phyloP scores from a whole-genome alignment of 2,797 vertebrate genomes.

The Okamejei kenojei region DNA sequence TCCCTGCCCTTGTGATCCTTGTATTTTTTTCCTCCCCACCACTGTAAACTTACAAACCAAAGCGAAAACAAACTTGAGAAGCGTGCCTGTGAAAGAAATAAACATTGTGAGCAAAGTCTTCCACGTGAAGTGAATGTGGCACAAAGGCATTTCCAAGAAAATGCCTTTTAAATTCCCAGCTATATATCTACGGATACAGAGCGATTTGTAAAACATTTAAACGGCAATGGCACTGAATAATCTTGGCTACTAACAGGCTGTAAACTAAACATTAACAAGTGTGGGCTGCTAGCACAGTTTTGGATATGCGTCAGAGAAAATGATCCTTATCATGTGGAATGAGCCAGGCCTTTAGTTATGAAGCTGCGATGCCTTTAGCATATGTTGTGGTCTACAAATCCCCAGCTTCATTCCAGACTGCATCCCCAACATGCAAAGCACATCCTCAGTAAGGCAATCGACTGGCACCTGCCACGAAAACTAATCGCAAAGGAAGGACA shows the following conservation, averaged over 20 bases:
- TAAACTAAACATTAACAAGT: constrained; percentile 37
- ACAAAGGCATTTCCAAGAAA: background rate
- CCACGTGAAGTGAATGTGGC: background rate
- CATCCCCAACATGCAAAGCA: constrained; percentile 30
- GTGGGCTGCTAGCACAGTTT: constrained; percentile 28
- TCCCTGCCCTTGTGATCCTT: background rate
- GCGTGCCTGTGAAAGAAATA: background rate
- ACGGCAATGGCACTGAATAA: background rate
- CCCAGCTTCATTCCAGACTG: constrained; percentile 25
- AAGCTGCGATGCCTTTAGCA: constrained; percentile 23
- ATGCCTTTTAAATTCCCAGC: background rate
- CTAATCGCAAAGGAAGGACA: constrained; percentile 65
- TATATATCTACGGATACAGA: background rate
- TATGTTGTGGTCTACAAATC: constrained; percentile 38
- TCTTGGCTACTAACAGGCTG: constrained; percentile 30
- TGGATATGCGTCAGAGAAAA: constrained; percentile 30
- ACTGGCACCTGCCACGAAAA: constrained; percentile 62
- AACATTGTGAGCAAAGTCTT: background rate
- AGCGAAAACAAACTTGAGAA: background rate
- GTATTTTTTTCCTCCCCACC: background rate
- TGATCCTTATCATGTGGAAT: constrained; percentile 36
- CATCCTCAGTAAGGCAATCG: constrained; percentile 49
- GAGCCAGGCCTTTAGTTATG: constrained; percentile 36
- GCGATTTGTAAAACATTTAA: background rate
- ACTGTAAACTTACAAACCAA: background rate